Conservation (phyloP, 2,113 vertebrate species). For the Festucalex cinctus region DNA sequence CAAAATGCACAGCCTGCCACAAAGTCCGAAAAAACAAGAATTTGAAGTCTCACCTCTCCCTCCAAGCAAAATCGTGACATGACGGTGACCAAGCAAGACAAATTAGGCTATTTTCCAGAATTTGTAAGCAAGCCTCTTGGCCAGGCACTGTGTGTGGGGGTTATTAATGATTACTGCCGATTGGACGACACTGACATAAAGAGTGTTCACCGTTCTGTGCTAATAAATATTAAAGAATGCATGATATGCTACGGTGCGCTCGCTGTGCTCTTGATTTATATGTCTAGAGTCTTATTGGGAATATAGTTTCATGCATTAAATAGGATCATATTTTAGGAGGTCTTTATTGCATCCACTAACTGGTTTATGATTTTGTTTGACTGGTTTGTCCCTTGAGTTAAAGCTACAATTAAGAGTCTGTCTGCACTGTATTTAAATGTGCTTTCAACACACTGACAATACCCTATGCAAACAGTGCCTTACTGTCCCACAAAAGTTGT, state of each 20-base stretch:
- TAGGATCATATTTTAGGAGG: neutral
- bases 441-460: neutral
- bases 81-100: constrained; percentile 25
- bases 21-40: neutral
- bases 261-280: neutral
- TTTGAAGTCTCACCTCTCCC: neutral
- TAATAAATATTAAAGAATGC: constrained; percentile 11
- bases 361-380: neutral
- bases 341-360: neutral
- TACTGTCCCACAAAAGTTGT: too few relatives aligned
- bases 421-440: neutral
- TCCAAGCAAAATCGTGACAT: neutral
- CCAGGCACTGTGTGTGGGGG: constrained; percentile 15
- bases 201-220: constrained; percentile 19
- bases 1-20: neutral
- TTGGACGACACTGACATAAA: constrained; percentile 15
- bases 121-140: constrained; percentile 22
- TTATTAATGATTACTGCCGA: constrained; percentile 18
- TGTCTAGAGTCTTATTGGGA: neutral
- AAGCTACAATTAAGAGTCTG: neutral
- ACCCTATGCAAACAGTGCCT: neutral
- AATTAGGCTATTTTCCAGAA: constrained; percentile 9
- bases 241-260: neutral
- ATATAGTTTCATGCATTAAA: neutral
- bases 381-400: neutral